phyloP scores from a whole-genome alignment of 2,888 invertebrate genomes.

The Protonemura montana region DNA sequence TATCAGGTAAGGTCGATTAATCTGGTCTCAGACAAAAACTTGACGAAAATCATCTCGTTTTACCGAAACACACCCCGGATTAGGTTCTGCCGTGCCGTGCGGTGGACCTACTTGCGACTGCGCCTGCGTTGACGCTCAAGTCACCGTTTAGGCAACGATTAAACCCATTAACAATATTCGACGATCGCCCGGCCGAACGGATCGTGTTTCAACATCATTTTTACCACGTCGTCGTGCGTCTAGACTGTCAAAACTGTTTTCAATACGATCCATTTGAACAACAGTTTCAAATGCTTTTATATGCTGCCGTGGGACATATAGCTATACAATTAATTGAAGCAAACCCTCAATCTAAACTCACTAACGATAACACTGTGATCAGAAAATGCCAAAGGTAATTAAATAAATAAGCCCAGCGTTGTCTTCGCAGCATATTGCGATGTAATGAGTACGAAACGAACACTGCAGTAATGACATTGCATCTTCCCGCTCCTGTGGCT shows the following conservation, averaged over 20 bases:
- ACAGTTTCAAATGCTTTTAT: neutral
- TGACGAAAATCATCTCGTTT: conserved; percentile 42
- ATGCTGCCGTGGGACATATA: neutral
- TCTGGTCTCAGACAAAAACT: conserved; percentile 32
- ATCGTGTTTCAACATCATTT: conserved; percentile 42
- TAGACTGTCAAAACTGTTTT: conserved; percentile 44
- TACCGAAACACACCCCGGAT: conserved; percentile 41
- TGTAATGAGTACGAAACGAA: neutral
- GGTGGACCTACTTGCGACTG: neutral
- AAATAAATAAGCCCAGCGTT: neutral
- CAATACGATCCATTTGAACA: conserved; percentile 22
- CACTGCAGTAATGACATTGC: neutral
- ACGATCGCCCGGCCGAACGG: too few species aligned
- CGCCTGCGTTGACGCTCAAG: conserved; percentile 24
- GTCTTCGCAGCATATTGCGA: neutral
- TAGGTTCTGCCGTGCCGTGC: conserved; percentile 33
- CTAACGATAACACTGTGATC: neutral
- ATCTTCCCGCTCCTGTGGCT: neutral
- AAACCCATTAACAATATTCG: conserved; percentile 34
- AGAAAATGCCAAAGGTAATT: neutral
- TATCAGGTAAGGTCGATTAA: neutral
- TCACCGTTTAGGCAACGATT: conserved; percentile 35
- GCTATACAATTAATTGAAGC: neutral
- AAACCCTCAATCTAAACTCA: neutral
- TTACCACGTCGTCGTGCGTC: conserved; percentile 40